phyloP scores from a whole-genome alignment of 64 coral and sea anemone species.

The Stylophora pistillata region DNA sequence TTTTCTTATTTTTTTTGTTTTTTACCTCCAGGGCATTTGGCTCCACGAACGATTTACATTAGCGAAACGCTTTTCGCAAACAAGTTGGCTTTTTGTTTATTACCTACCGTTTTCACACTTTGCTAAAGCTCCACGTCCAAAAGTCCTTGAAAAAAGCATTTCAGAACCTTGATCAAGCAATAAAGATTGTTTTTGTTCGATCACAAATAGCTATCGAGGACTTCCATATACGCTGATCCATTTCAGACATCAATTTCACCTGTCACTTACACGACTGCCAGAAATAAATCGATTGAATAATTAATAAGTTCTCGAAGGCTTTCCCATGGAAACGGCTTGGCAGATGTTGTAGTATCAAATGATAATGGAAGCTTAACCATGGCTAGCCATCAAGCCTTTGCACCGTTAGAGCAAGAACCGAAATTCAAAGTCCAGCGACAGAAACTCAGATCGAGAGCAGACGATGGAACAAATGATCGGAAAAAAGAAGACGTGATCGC shows the following conservation, averaged over 20 bases:
- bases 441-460: background rate
- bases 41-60: too few relatives aligned
- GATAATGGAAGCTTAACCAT: background rate
- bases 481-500: conserved; percentile 38
- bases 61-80: too few relatives aligned
- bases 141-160: background rate
- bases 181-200: background rate
- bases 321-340: conserved; percentile 41
- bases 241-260: background rate
- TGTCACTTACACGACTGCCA: background rate
- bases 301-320: conserved; percentile 11
- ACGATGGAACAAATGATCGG: background rate
- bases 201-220: background rate
- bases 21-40: too few relatives aligned
- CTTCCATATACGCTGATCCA: too few relatives aligned
- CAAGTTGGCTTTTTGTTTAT: background rate
- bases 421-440: background rate
- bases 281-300: conserved; percentile 27
- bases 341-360: background rate
- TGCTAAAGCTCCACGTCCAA: background rate
- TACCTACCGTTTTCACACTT: background rate
- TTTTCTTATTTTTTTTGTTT: background rate
- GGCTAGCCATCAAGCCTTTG: background rate
- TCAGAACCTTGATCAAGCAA: background rate
- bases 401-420: background rate